phyloP scores from a whole-genome alignment of 2,797 vertebrate species.

The Graptemys geographica region DNA sequence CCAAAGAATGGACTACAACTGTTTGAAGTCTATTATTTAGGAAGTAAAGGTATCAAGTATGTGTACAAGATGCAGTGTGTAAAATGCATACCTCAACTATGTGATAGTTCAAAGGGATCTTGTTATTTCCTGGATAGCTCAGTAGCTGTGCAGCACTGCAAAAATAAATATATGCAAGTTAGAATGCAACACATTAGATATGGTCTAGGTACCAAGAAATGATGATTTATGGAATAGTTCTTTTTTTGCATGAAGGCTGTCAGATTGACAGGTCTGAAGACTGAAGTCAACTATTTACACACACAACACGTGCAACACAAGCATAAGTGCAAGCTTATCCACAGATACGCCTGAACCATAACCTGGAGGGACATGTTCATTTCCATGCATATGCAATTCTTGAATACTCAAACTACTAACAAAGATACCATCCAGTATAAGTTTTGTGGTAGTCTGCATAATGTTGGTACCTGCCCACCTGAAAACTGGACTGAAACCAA shows the following conservation, averaged over 20 bases:
- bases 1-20: not conserved
- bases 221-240: not conserved
- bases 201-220: not conserved
- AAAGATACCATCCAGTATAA: not conserved
- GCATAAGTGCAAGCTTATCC: not conserved
- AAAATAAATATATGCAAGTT: constrained; percentile 34
- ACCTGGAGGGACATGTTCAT: not conserved
- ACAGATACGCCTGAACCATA: not conserved
- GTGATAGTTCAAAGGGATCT: constrained; percentile 98
- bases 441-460: accelerated
- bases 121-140: constrained; percentile 97
- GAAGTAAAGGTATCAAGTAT: not conserved
- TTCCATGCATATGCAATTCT: not conserved
- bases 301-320: not conserved
- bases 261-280: not conserved
- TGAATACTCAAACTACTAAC: not conserved
- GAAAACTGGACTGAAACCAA: not conserved
- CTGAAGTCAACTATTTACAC: not conserved
- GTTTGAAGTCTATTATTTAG: accelerated
- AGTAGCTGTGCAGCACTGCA: constrained; percentile 91
- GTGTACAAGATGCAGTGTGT: not conserved
- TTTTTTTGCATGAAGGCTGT: not conserved
- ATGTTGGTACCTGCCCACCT: not conserved
- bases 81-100: constrained; percentile 93
- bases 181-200: not conserved